Evolutionary conservation across 2,113 vertebrate genomes (phyloP), one percentile per base, ranked within the genome.

Genomic region (Plotosus lineatus): DNA sequence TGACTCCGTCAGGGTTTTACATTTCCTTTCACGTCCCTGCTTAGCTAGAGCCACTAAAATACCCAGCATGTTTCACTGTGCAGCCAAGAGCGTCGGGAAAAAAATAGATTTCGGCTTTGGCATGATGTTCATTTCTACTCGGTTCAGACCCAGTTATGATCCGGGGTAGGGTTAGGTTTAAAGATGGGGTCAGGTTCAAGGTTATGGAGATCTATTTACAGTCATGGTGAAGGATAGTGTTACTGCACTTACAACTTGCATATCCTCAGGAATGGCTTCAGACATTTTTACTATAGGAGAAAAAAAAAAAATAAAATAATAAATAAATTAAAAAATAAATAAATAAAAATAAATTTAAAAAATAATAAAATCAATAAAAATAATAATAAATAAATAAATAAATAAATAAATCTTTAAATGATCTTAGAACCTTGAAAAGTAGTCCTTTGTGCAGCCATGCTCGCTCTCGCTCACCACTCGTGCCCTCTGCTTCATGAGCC

Each of bases 1-100:
- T 90, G 81, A 87, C 75, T 55, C 87, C 84, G 84, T 82, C 84
- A 90, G 84, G 89, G 85, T 84, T 90, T 92, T 91, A 88, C 89
- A 91, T 92, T 90, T 92, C 74, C 82, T 83, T 91, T 90, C 81
- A 90, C 86, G 80, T 85, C 87, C 84, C 76, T 80, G 79, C 82
- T 75, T 55, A 78, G 31, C 53, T 72, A 56, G 80, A 44, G 78
- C 80, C 81, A 61, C 58, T 80, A 78, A 84, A 79, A 82, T 80
- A 82, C 42, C 69, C 75, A 79, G 60, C 60, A 40, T 56, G 72
- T 81, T 85, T 66, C 12, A 75, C 72, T 80, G 36, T n/a, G 53
- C 71, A 79, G 63, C 56, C 74, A 58, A 48, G 36, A 71, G 50
- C 56, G 50, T 55, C 28, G 12, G 73, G 33, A 51, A 73, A 72